Evolutionary conservation across 2,797 vertebrate species (phyloP), one percentile per base, ranked within the genome.

Genomic region (Spinus olivaceus): DNA sequence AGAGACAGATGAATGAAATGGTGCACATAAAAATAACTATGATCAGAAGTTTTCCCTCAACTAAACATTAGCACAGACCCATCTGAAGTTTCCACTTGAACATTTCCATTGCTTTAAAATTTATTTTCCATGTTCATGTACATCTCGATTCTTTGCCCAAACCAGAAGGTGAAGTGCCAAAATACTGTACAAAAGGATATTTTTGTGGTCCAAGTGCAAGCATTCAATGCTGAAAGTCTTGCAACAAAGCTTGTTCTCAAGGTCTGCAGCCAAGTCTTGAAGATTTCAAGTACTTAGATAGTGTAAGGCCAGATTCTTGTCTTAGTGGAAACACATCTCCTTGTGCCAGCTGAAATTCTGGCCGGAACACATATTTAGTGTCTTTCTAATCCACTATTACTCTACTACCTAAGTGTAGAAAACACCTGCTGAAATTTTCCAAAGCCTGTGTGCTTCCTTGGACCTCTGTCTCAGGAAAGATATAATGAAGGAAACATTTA

Each of bases 81-180:
- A 96, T 88, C 74, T 85, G 67, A 94, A 88, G 53, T 95, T 95
- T 96, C 94, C 94, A 93, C 91, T 83, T 83, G 85, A 95, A 88
- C 82, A 84, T 95, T 96, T 96, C 92, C 94, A 97, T 90, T 91
- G 63, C 87, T 89, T 94, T 88, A 83, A 94, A 92, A 94, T 92
- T 96, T 92, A 91, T 92, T 96, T 96, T 95, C 95, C 95, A 77
- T 96, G 95, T 96, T 96, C 94, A 92, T 81, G 82, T 96, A 81
- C 85, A 91, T 96, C 89, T 92, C 37, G 0, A 91, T 86, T 96
- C 89, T 96, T 94, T 94, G 92, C 81, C 85, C 80, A 89, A 76
- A 81, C 50, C 49, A 90, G 89, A 88, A 88, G 28, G 16, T 83
- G 44, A 88, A 88, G 77, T 92, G 94, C 94, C 96, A 96, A 97